Base-by-base conservation (phyloP, 2,113 vertebrate species). In the Gobius niger region DNA sequence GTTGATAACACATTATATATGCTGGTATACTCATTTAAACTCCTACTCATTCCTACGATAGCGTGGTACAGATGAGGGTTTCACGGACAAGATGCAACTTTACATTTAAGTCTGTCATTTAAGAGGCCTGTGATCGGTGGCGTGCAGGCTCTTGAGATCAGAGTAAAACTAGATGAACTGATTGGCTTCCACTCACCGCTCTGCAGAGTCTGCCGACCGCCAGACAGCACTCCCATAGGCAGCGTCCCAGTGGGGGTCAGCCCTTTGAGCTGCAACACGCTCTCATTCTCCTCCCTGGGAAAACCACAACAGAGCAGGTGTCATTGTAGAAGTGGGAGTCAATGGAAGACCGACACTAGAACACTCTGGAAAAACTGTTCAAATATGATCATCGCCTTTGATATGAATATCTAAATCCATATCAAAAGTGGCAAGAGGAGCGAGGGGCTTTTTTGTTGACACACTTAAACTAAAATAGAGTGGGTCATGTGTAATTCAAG, bases 201-300 rank as follows among this genome's bases (percentile, higher is more conserved):
- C 85, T 98, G 92, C 19, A 99, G 93, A 66, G 96, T 96, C 82
- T 93, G 94, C 50, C 94, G 94, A 1, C 98, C 97, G 82, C 98
- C 98, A 0, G 96, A 95, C 76, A 99, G 89, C 80, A 98, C 97
- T 3, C 98, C 98, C 81, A 98, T 51, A 51, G 98, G 97, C 81
- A 99, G 92, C 0, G 95, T 97, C 53, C 98, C 98, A 42, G 96
- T 96, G 7, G 97, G 96, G 49, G 98, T 99, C 81, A 99, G 90
- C 42, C 98, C 98, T 87, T 99, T 99, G 84, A 99, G 93, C 68
- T 95, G 96, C 79, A 99, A 87, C 85, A 99, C 98, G 12, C 96
- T 98, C 93, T 99, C 98, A 0, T 96, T 98, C 92, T 99, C 98
- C 92, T 98, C 95, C 80, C 98, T 99, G 91, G 11, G 18, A 14